Evolutionary conservation across 2,113 vertebrate genomes (phyloP).

Genomic region (Nanorana parkeri): DNA sequence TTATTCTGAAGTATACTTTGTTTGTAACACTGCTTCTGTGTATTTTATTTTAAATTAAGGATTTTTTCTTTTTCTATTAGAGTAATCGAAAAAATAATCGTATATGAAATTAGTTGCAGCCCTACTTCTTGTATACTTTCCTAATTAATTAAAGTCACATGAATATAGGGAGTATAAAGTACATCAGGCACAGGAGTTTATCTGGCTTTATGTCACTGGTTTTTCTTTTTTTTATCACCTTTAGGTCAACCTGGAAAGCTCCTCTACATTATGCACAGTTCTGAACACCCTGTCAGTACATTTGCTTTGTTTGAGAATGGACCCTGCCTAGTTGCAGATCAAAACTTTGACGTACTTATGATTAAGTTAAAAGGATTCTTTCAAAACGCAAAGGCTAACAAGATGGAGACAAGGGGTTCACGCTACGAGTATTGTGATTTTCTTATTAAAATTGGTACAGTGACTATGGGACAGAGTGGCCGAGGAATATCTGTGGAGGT

Average conservation of each 20-base stretch:
- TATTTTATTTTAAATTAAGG: too few relatives aligned
- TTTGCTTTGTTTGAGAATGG: conserved; percentile 92
- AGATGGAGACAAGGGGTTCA: conserved; percentile 93
- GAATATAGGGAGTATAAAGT: too few relatives aligned
- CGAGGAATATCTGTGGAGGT: conserved; percentile 97
- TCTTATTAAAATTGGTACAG: conserved; percentile 91
- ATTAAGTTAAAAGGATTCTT: conserved; percentile 97
- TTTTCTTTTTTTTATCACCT: not conserved
- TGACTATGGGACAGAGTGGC: conserved; percentile 93
- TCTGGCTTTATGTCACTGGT: not conserved
- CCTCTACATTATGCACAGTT: conserved; percentile 97
- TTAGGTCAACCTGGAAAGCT: conserved; percentile 92
- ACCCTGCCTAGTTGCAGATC: conserved; percentile 89
- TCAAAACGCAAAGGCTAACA: conserved; percentile 96
- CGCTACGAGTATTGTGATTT: conserved; percentile 97
- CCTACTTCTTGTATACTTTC: too few relatives aligned
- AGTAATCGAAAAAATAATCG: too few relatives aligned
- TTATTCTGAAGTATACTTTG: too few relatives aligned
- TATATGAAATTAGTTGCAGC: too few relatives aligned
- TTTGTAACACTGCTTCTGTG: too few relatives aligned
- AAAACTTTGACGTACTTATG: conserved; percentile 96
- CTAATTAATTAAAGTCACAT: too few relatives aligned
- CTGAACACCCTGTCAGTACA: conserved; percentile 93
- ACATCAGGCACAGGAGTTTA: not conserved
- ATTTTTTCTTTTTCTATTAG: too few relatives aligned